A percentile compares a stretch with the other conserved stretches of the same genome.
phyloP scores from a whole-genome alignment of 2,797 vertebrate species.

The Enteromius unitaeniatus region DNA sequence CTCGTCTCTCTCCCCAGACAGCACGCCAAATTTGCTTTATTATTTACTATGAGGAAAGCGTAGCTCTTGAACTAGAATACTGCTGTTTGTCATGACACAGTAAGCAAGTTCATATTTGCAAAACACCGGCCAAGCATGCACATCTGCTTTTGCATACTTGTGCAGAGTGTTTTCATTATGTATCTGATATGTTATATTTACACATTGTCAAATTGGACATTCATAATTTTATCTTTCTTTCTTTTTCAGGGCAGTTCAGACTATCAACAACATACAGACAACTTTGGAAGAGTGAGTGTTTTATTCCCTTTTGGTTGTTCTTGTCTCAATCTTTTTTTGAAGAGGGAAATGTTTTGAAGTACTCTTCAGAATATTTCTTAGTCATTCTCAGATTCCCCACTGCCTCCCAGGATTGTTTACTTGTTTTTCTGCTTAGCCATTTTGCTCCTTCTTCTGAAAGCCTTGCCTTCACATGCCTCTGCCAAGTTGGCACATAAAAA shows the following conservation, averaged over 20 bases:
- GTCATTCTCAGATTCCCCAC: background rate
- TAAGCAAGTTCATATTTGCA: background rate
- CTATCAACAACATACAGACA: constrained; percentile 95
- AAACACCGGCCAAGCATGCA: background rate
- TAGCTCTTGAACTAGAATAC: background rate
- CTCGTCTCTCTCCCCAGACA: no score
- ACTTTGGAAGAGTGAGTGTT: constrained; percentile 91
- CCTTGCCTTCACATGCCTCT: constrained; percentile 49
- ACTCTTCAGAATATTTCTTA: background rate
- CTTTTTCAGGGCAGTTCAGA: constrained; percentile 87
- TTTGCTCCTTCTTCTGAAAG: constrained; percentile 46
- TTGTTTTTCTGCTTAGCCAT: constrained; percentile 48
- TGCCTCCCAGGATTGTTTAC: constrained; percentile 4
- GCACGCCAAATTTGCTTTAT: no score
- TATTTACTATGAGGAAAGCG: no score
- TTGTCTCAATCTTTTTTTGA: background rate
- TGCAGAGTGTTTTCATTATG: background rate
- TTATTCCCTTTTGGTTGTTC: background rate
- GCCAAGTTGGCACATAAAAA: constrained; percentile 62
- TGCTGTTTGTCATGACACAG: background rate
- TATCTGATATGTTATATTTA: background rate
- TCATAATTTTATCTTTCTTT: constrained; percentile 7
- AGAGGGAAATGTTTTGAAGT: background rate
- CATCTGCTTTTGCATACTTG: background rate
- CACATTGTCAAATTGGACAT: background rate